These are phyloP conservation scores for Lithophane ornitopus DNA, from an alignment of 2,888 invertebrate genomes.

Conservation along the genomic window DNA sequence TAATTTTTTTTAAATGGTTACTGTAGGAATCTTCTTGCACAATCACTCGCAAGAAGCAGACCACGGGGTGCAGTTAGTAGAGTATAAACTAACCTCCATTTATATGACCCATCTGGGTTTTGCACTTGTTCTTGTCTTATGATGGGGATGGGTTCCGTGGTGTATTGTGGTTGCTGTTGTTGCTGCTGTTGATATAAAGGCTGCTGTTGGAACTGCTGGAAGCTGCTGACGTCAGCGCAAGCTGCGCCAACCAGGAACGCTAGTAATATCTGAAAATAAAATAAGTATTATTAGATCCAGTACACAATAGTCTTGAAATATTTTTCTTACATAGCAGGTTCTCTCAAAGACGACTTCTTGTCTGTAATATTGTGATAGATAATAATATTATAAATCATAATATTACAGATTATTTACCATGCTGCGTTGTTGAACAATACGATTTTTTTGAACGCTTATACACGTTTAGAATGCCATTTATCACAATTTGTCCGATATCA, in stretches of 20 bases:
- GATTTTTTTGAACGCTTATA: not conserved
- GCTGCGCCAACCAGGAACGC: conserved; percentile 68
- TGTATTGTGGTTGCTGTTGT: conserved; percentile 79
- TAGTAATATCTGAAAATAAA: conserved; percentile 70
- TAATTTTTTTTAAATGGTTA: too few species aligned
- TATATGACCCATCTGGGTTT: conserved; percentile 93
- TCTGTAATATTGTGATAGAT: not conserved
- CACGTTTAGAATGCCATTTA: not conserved
- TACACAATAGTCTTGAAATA: not conserved
- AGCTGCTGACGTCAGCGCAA: conserved; percentile 81
- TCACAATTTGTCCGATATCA: not conserved
- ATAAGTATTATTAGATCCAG: not conserved
- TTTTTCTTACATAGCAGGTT: not conserved
- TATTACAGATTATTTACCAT: too few species aligned
- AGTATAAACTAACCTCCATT: conserved; percentile 84
- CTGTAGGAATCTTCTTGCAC: too few species aligned
- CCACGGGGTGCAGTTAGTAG: not conserved
- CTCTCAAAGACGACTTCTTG: not conserved
- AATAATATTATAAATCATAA: too few species aligned
- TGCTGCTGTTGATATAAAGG: conserved; percentile 73
- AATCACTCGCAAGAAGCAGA: too few species aligned
- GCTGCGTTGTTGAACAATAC: not conserved
- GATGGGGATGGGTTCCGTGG: conserved; percentile 92
- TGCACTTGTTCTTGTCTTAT: conserved; percentile 92
- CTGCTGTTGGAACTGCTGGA: conserved; percentile 77